Conservation (phyloP, 2,888 invertebrate species). For the Euzetes globulus region DNA sequence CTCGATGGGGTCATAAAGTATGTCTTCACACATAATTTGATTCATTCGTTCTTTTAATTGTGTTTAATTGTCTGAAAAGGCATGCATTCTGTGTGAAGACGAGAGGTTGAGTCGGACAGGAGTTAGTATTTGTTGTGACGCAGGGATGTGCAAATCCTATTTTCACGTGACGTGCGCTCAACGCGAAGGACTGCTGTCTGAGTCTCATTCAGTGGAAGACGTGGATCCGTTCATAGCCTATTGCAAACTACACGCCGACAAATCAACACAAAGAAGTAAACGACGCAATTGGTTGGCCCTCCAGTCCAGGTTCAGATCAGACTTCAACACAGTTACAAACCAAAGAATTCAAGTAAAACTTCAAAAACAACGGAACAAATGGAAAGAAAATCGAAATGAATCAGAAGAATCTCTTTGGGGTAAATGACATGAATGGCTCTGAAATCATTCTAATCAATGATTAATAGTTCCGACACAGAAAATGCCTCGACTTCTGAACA, state of each 20-base stretch:
- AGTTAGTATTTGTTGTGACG: constrained; percentile 77
- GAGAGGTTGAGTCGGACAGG: constrained; percentile 79
- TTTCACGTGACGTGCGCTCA: constrained; percentile 98
- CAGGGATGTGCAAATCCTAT: constrained; percentile 88
- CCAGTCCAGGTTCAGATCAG: constrained; percentile 53
- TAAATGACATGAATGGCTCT: not conserved
- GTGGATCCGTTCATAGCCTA: constrained; percentile 97
- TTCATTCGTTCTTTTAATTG: no score
- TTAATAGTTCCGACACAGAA: constrained; percentile 79
- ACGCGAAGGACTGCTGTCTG: constrained; percentile 80
- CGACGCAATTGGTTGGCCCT: constrained; percentile 73
- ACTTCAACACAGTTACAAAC: not conserved
- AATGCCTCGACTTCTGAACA: constrained; percentile 80
- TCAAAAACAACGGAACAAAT: constrained; percentile 33
- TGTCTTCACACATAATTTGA: no score
- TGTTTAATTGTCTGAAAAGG: constrained; percentile 45
- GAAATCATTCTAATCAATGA: constrained; percentile 43
- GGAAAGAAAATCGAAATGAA: constrained; percentile 44
- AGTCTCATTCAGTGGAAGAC: constrained; percentile 56
- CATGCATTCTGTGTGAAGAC: constrained; percentile 83
- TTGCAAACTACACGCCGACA: constrained; percentile 90
- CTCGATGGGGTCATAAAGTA: constrained; percentile 81
- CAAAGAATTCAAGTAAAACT: constrained; percentile 38
- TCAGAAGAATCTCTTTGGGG: constrained; percentile 39
- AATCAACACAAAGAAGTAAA: constrained; percentile 61